Conservation (phyloP, 2,888 invertebrate genomes). For the Aphidius colemani region DNA sequence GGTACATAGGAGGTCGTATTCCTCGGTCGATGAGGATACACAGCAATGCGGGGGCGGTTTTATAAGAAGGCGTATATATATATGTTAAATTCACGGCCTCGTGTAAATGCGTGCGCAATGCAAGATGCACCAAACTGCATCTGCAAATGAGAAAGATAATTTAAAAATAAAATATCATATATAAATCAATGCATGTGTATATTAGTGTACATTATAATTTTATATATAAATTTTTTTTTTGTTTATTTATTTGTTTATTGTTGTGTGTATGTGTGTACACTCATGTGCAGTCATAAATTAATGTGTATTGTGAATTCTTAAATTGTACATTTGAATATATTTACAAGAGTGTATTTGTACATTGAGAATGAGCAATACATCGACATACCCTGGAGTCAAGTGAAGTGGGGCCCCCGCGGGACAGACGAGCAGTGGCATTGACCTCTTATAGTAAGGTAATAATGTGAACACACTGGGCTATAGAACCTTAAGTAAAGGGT, state of each 20-base stretch:
- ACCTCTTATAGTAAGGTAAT: slow-evolving; percentile 55
- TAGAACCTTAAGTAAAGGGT: slow-evolving; percentile 42
- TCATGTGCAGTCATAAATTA: slow-evolving; percentile 1
- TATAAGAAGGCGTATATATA: slow-evolving; percentile 31
- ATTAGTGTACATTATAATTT: not conserved
- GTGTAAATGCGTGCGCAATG: slow-evolving; percentile 28
- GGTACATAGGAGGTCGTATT: slow-evolving; percentile 22
- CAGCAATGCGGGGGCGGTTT: slow-evolving; percentile 35
- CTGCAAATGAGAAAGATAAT: slow-evolving; percentile 34
- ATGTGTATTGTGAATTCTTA: not conserved
- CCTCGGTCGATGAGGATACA: slow-evolving; percentile 35
- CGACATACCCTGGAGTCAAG: slow-evolving; percentile 49
- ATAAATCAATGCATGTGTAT: not conserved
- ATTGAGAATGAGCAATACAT: slow-evolving; percentile 40
- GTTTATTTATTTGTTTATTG: not conserved
- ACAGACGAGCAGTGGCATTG: slow-evolving; percentile 53
- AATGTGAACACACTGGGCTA: slow-evolving; percentile 50
- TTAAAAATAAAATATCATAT: slow-evolving; percentile 30
- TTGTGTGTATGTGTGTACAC: slow-evolving; percentile 19
- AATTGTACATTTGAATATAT: not conserved
- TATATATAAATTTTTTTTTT: not conserved
- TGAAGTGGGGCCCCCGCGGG: slow-evolving; percentile 49
- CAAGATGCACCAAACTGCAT: slow-evolving; percentile 22
- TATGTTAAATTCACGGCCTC: slow-evolving; percentile 18
- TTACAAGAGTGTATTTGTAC: slow-evolving; percentile 20